Conservation (phyloP, 2,113 vertebrate species). For the Perccottus glenii region DNA sequence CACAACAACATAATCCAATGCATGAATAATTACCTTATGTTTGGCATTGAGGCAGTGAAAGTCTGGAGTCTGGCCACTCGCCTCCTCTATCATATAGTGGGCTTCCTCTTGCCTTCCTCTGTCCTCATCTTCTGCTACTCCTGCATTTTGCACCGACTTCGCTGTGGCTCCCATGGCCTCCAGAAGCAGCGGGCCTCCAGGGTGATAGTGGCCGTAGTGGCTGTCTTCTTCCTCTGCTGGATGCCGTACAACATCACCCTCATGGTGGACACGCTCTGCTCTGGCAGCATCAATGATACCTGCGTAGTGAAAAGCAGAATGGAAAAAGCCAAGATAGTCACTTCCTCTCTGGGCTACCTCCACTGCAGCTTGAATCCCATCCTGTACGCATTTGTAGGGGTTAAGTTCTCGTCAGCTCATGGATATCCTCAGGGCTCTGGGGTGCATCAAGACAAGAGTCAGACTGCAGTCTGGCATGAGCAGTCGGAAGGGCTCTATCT, state of each 20-base stretch:
- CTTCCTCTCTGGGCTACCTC: conserved; percentile 78
- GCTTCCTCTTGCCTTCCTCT: conserved; percentile 83
- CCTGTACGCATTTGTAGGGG: conserved; percentile 87
- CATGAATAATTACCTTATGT: conserved; percentile 43
- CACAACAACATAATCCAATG: conserved; percentile 63
- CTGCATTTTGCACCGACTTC: conserved; percentile 79
- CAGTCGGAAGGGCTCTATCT: conserved; percentile 74
- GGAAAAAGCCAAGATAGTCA: conserved; percentile 69
- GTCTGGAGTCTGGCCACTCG: conserved; percentile 58
- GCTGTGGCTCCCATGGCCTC: conserved; percentile 70
- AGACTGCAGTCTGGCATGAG: conserved; percentile 18
- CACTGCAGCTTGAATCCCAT: conserved; percentile 90
- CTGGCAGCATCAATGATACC: conserved; percentile 15
- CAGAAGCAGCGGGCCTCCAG: conserved; percentile 83
- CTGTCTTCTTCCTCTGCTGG: conserved; percentile 88
- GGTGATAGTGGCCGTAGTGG: conserved; percentile 82
- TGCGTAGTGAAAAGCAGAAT: conserved; percentile 56
- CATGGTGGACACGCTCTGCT: conserved; percentile 76
- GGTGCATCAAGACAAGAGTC: conserved; percentile 63
- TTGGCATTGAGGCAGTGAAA: accelerated
- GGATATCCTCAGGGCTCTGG: conserved; percentile 70
- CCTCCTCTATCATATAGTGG: conserved; percentile 75
- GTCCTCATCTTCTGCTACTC: conserved; percentile 84
- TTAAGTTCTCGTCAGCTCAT: conserved; percentile 85
- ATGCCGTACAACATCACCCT: conserved; percentile 84